Evolutionary conservation across 2,797 vertebrate genomes (phyloP).

Genomic region (Lagorchestes hirsutus): DNA sequence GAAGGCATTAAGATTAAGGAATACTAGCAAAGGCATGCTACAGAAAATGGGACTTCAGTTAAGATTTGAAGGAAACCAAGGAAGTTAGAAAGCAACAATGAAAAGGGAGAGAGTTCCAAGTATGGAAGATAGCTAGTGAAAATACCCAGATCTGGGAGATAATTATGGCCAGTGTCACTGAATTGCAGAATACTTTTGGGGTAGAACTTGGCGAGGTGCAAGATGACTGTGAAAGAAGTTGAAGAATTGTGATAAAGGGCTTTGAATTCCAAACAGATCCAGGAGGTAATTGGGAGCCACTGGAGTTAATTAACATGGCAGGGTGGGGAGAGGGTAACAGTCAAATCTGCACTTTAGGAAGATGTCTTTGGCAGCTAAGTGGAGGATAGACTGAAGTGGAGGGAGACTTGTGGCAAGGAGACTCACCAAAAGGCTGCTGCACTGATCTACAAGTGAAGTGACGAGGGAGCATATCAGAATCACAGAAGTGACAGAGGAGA

Average conservation of each 20-base stretch:
- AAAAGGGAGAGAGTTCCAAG: neutral
- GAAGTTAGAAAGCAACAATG: neutral
- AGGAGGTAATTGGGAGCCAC: neutral
- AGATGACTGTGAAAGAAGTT: neutral
- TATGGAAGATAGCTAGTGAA: neutral
- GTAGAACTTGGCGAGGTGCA: neutral
- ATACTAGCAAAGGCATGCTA: neutral
- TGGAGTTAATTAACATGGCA: neutral
- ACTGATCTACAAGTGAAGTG: too few relatives aligned
- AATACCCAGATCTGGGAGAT: neutral
- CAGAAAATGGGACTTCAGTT: neutral
- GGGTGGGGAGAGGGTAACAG: neutral
- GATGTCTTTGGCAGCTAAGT: too few relatives aligned
- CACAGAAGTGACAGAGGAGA: too few relatives aligned
- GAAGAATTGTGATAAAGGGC: neutral
- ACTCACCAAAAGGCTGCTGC: too few relatives aligned
- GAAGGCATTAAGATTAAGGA: neutral
- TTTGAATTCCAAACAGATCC: neutral
- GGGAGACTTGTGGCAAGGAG: too few relatives aligned
- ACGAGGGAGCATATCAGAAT: too few relatives aligned
- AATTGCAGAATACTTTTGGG: neutral
- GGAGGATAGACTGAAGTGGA: too few relatives aligned
- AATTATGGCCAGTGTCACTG: neutral
- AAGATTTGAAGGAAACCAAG: neutral
- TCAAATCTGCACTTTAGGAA: too few relatives aligned